A percentile compares a stretch with the other conserved stretches of the same genome.
Evolutionary conservation across 2,888 invertebrate species (phyloP).

Genomic region (Tigriopus californicus): DNA sequence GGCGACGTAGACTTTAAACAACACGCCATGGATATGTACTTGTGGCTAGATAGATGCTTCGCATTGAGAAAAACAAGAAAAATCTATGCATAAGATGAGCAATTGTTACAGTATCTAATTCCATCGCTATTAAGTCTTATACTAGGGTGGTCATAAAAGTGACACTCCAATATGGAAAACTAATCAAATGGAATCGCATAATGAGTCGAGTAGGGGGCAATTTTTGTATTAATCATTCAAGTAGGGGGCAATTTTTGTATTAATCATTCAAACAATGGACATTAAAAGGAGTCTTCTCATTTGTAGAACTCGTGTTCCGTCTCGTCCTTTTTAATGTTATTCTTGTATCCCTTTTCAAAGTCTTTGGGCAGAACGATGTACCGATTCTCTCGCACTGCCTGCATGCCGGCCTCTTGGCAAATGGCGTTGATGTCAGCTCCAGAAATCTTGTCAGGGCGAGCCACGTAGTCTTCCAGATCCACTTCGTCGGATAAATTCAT

Average conservation of each 20-base stretch:
- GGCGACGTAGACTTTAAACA: no score
- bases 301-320: constrained; percentile 99
- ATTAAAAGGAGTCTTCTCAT: constrained; percentile 35
- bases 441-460: constrained; percentile 92
- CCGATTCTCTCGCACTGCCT: constrained; percentile 95
- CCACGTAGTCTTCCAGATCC: constrained; percentile 95
- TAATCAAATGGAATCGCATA: no score
- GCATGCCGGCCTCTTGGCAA: constrained; percentile 99
- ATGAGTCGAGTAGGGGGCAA: no score
- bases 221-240: not conserved
- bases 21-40: no score
- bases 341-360: constrained; percentile 99
- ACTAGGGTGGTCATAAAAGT: no score
- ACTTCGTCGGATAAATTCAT: constrained; percentile 98
- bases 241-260: not conserved
- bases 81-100: no score
- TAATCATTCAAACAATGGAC: constrained; percentile 24
- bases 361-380: constrained; percentile 97
- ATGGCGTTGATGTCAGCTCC: constrained; percentile 99
- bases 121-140: no score
- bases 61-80: no score
- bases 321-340: constrained; percentile 97
- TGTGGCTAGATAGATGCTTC: no score
- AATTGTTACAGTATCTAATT: no score
- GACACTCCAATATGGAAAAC: no score